Base-by-base conservation (phyloP, 2,113 vertebrate species). In the Brachyistius frenatus region DNA sequence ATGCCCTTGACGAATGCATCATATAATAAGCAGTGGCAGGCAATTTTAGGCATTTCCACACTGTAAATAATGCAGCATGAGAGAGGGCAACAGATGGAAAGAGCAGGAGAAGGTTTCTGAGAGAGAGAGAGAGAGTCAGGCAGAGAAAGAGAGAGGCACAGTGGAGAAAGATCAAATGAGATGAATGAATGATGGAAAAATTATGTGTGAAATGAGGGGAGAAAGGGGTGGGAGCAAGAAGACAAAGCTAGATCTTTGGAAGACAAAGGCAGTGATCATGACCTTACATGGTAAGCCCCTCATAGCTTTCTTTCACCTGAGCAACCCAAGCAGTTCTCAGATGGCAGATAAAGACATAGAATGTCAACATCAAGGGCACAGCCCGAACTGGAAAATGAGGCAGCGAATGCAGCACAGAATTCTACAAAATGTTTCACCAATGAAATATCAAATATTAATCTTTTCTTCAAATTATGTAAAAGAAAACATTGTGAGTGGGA, bases 1-100 rank as follows among this genome's bases (percentile, higher is more conserved):
- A 71, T 86, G 85, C 67, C 90, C 89, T 88, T 93, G 91, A 94
- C 87, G 41, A 94, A 94, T 93, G 92, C 89, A 87, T 93, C 81
- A 83, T 86, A 89, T 91, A 89, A 92, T 91, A 93, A 92, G 88
- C 79, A 87, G 83, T 91, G 91, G 86, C 93, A 92, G 91, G 85
- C 91, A 92, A 94, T 93, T 91, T 93, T 82, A 88, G 85, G 85
- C 79, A 90, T 91, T 92, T 92, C 81, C 80, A 89, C 86, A 85
- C 82, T 87, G 91, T 91, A 93, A 93, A 93, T 93, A 93, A 91
- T 86, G 88, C 88, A 87, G 86, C 39, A 66, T 58, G 53, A 60
- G 81, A 68, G 70, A 50, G 49, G 10, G 23, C 77, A 73, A 83
- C 35, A 36, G 54, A 60, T 11, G 69, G 57, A 71, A 65, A 55